Percentiles rank a stretch among this genome's conserved stretches.
These are phyloP conservation scores for Aphaenogaster rudis DNA, from an alignment of 1,140 invertebrate genomes.

Conservation along the genomic window DNA sequence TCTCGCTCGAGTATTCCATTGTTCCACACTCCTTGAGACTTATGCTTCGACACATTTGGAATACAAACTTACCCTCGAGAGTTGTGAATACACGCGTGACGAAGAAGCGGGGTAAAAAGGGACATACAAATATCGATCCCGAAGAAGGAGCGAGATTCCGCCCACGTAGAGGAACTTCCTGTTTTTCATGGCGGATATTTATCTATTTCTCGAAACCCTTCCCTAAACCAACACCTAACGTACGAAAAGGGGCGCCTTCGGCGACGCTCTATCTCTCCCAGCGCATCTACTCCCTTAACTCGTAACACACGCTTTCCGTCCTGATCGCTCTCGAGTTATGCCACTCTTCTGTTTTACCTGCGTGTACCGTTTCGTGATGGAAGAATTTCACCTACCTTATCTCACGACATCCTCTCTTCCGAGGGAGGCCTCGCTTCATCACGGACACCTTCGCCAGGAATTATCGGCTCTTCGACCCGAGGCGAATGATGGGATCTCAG, in stretches of 20 bases:
- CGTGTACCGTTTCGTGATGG: conserved; percentile 53
- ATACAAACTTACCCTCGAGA: conserved; percentile 21
- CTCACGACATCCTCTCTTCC: conserved; percentile 70
- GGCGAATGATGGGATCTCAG: conserved; percentile 64
- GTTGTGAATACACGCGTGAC: conserved; percentile 16
- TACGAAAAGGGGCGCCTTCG: conserved; percentile 77
- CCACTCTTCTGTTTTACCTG: conserved; percentile 70
- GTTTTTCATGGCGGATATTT: conserved; percentile 78
- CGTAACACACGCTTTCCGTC: conserved; percentile 64
- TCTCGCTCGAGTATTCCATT: conserved; percentile 60
- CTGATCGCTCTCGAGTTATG: conserved; percentile 18
- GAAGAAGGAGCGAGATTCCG: conserved; percentile 69
- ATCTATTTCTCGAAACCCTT: conserved; percentile 81
- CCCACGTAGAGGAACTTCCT: conserved; percentile 80
- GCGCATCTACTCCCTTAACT: conserved; percentile 73
- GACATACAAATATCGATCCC: conserved; percentile 47
- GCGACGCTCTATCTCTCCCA: conserved; percentile 75
- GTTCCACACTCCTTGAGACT: conserved; percentile 19
- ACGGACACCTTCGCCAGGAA: conserved; percentile 65
- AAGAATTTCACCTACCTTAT: conserved; percentile 63
- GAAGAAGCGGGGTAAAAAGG: not conserved
- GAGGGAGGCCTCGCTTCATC: conserved; percentile 65
- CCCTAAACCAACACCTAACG: conserved; percentile 79
- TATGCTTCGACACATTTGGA: conserved; percentile 55
- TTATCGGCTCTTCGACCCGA: conserved; percentile 70